These are phyloP conservation scores for Drosophila orosa DNA, from an alignment of 1,140 invertebrate genomes.

Conservation along the genomic window DNA sequence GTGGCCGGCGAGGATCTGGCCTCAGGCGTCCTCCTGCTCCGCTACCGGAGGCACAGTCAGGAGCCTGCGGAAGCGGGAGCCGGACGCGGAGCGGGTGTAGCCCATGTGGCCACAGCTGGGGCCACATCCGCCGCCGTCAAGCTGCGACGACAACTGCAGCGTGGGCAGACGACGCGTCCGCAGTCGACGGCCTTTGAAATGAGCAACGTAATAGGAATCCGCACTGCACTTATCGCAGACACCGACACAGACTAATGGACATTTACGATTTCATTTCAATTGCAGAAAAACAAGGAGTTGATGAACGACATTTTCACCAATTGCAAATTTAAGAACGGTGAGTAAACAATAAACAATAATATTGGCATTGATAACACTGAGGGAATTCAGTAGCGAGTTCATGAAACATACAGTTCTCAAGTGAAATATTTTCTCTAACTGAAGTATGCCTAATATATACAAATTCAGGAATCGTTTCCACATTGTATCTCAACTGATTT, in stretches of 20 bases:
- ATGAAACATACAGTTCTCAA: background rate
- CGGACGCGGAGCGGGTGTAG: slow-evolving; percentile 4
- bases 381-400: background rate
- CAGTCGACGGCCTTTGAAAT: slow-evolving; percentile 71
- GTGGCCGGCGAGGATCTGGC: slow-evolving; percentile 57
- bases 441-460: background rate
- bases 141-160: slow-evolving; percentile 48
- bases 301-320: slow-evolving; percentile 88
- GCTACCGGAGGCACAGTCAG: slow-evolving; percentile 59
- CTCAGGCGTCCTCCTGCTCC: slow-evolving; percentile 51
- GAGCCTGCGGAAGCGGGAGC: slow-evolving; percentile 2
- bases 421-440: background rate
- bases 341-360: slow-evolving; percentile 45
- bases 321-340: slow-evolving; percentile 88
- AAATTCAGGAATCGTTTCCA: background rate
- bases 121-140: slow-evolving; percentile 68
- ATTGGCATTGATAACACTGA: background rate
- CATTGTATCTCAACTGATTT: background rate
- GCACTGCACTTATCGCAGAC: slow-evolving; percentile 16
- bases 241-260: background rate
- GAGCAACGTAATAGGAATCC: slow-evolving; percentile 67
- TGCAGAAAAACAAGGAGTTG: slow-evolving; percentile 89
- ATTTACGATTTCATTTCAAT: slow-evolving; percentile 83
- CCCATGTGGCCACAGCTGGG: slow-evolving; percentile 24
- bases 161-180: slow-evolving; percentile 57